Conservation (phyloP, 2,113 vertebrate species). For the Silurus meridionalis region DNA sequence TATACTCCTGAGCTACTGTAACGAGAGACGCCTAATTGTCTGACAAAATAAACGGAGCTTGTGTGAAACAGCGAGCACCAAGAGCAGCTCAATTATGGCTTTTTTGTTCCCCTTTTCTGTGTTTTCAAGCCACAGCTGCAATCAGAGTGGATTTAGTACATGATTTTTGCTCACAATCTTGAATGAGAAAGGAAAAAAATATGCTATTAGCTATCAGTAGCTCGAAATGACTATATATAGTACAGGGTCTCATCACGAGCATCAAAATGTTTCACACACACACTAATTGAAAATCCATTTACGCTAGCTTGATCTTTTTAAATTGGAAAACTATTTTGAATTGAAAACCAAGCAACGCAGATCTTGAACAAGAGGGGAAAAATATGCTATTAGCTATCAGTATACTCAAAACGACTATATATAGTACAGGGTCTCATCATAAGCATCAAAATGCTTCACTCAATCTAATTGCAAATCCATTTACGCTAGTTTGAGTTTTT, state of each 20-base stretch:
- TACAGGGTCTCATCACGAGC: neutral
- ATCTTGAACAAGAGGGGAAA: neutral
- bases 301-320: neutral
- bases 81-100: neutral
- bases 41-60: constrained; percentile 49
- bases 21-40: constrained; percentile 42
- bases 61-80: constrained; percentile 32
- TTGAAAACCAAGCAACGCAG: no score
- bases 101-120: constrained; percentile 3
- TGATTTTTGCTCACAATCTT: neutral
- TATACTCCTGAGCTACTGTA: constrained; percentile 46
- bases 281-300: neutral
- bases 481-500: neutral
- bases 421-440: neutral
- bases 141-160: constrained; percentile 8
- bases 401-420: neutral
- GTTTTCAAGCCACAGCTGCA: constrained; percentile 36
- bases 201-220: neutral
- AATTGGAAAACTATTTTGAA: neutral
- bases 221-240: neutral
- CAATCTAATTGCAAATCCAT: neutral
- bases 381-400: neutral
- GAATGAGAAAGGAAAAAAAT: no score
- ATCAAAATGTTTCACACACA: neutral
- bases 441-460: neutral